phyloP scores from a whole-genome alignment of 2,113 vertebrate species.

The Brachypteracias leptosomus region DNA sequence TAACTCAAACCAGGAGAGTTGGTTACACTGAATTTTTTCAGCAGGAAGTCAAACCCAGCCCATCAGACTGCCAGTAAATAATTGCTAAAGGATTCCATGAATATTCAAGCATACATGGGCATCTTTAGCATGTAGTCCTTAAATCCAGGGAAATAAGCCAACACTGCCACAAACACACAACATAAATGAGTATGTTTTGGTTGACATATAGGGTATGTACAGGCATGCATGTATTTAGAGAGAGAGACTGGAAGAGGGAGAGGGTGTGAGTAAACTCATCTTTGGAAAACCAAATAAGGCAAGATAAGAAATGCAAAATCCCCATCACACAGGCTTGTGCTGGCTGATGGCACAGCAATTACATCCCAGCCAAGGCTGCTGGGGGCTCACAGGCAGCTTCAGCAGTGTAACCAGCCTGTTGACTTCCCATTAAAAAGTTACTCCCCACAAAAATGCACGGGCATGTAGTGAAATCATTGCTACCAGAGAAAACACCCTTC shows the following conservation, averaged over 20 bases:
- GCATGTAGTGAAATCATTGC: not conserved
- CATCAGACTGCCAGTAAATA: not conserved
- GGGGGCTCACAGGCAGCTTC: not conserved
- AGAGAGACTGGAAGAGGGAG: not conserved
- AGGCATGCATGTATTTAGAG: not conserved
- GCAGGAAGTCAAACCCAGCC: not conserved
- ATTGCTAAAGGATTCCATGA: not conserved
- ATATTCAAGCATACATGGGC: not conserved
- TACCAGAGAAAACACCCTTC: not conserved
- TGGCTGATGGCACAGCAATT: not conserved
- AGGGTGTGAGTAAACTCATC: not conserved
- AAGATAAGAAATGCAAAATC: not conserved
- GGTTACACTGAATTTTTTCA: not conserved
- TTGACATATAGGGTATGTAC: not conserved
- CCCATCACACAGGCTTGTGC: not conserved
- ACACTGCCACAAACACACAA: not conserved
- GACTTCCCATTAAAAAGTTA: not conserved
- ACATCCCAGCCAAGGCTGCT: accelerated
- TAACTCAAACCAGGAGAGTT: too few species aligned
- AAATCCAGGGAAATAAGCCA: not conserved
- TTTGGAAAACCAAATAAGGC: slow-evolving; percentile 18
- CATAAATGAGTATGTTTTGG: not conserved
- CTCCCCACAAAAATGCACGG: not conserved
- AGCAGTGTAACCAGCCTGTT: not conserved
- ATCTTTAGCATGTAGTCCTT: not conserved